These are phyloP conservation scores for Suillia variegata DNA, from an alignment of 2,888 invertebrate species.

Conservation along the genomic window DNA sequence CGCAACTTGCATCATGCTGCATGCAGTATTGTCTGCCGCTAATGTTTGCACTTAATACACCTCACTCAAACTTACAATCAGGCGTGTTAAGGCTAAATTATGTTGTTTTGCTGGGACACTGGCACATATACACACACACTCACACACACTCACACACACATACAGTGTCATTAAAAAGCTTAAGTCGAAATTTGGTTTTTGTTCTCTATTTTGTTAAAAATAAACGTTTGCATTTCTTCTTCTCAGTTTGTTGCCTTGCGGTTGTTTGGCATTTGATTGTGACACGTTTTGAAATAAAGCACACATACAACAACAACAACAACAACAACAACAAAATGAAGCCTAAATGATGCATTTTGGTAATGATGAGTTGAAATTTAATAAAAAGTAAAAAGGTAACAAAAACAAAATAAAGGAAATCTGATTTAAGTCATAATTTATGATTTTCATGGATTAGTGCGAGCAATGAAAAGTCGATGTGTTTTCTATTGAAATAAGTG, in stretches of 20 bases:
- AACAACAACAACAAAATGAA: background rate
- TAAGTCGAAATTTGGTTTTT: no score
- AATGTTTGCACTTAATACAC: conserved; percentile 54
- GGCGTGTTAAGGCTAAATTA: conserved; percentile 44
- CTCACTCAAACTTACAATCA: conserved; percentile 47
- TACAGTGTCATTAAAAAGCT: conserved; percentile 47
- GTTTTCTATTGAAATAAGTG: no score
- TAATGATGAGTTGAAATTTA: conserved; percentile 50
- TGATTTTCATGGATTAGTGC: conserved; percentile 45
- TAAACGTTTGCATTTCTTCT: background rate
- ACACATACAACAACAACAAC: no score
- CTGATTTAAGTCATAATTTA: conserved; percentile 53
- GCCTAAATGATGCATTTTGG: background rate
- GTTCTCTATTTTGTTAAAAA: background rate
- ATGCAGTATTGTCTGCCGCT: conserved; percentile 34
- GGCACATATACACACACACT: no score
- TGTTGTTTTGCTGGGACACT: conserved; percentile 40
- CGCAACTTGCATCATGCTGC: background rate
- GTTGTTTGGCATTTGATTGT: background rate
- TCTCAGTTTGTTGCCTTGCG: background rate
- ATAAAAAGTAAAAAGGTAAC: no score
- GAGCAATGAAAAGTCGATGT: no score
- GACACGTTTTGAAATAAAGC: background rate
- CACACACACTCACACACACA: no score
- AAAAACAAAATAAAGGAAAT: no score